Conservation (phyloP, 1,140 invertebrate genomes). For the Monochamus saltuarius region DNA sequence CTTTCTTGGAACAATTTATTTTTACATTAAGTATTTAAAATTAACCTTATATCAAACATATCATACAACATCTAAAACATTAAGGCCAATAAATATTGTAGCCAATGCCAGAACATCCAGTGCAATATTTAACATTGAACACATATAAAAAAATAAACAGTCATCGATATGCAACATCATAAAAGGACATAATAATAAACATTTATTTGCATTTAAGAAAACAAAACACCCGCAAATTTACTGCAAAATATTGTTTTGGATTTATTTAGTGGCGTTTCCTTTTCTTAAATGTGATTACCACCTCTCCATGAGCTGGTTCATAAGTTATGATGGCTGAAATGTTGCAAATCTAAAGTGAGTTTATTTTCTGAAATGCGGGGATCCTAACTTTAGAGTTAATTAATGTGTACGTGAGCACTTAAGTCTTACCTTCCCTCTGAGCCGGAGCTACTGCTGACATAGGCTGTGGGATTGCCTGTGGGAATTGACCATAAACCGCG, state of each 20-base stretch:
- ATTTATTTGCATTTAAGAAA: neutral
- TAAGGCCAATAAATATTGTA: constrained; percentile 26
- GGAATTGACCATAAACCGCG: constrained; percentile 93
- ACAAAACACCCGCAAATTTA: neutral
- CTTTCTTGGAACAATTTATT: too few species aligned
- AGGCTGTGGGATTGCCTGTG: constrained; percentile 89
- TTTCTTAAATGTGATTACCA: too few species aligned
- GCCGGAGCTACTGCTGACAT: constrained; percentile 85
- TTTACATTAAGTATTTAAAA: too few species aligned
- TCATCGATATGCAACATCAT: constrained; percentile 14
- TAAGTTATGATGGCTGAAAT: neutral
- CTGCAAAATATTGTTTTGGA: too few species aligned
- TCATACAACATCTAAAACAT: constrained; percentile 32
- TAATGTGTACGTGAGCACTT: constrained; percentile 25
- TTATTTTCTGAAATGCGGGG: too few species aligned
- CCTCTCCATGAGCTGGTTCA: neutral
- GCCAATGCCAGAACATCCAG: constrained; percentile 37
- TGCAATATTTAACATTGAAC: constrained; percentile 34
- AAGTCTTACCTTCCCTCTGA: constrained; percentile 90
- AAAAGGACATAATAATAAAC: neutral
- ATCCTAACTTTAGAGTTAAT: constrained; percentile 17
- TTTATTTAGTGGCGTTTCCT: too few species aligned
- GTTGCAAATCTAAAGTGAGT: neutral
- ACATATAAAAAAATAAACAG: constrained; percentile 19
- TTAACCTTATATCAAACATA: constrained; percentile 10